Base-by-base conservation (phyloP, 2,888 invertebrate genomes). In the Drosophila affinis region DNA sequence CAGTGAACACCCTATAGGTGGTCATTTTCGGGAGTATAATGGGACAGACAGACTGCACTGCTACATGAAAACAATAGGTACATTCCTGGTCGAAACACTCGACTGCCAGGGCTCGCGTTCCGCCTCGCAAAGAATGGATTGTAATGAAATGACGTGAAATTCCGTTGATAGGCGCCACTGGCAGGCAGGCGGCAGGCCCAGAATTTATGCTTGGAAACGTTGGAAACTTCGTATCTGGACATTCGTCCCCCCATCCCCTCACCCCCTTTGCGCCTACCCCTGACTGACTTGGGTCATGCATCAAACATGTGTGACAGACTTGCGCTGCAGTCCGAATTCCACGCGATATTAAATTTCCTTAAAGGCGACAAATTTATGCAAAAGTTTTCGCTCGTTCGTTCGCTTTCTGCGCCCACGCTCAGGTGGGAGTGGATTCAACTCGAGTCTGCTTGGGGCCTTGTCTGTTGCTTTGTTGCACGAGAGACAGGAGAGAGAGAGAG, bases 401-500 rank as follows among this genome's bases (percentile, higher is more conserved):
- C 34, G n/a, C 6, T 39, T 62, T 29, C 61, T 49, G 48, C 46
- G 70, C 62, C 67, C 62, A 48, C 17, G 48, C 57, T 64, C 87
- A 81, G 82, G 82, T 82, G 78, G 76, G 78, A 75, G 64, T 57
- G 75, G 67, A 45, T 48, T 54, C n/a, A n/a, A 39, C 39, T n/a
- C 3, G n/a, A 39, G 7, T 39, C 39, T 69, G 64, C 72, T 78
- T 62, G 69, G 64, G 64, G 77, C 69, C 78, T 73, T 58, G 72
- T 47, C 67, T 65, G 57, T 18, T 44, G 17, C 39, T 34, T 12
- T 62, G 62, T 46, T 56, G 48, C 17, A 47, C 9, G 17, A 12
- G 0, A 3, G n/a, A 21, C 5, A 24, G 24, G 3, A 24, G 24
- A 24, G 24, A 24, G 24, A 24, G 24, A 24, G 17, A 12, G 1